Percentiles rank a stretch among this genome's conserved stretches.
phyloP scores from a whole-genome alignment of 2,888 invertebrate species.

The Leptopilina myrica region DNA sequence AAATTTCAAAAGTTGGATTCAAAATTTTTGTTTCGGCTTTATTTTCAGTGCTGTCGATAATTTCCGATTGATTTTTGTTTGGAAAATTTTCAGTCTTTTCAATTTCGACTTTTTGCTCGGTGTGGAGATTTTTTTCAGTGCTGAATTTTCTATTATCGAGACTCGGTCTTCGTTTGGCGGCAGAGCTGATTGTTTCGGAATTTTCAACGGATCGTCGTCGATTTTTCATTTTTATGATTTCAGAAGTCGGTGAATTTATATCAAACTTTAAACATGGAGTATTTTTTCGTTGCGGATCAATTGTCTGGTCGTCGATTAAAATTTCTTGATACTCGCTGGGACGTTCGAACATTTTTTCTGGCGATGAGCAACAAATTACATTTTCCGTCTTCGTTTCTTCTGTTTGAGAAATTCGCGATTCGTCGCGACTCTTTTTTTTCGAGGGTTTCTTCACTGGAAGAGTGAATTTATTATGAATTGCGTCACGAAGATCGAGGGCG shows the following conservation, averaged over 20 bases:
- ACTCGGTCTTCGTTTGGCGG: constrained; percentile 27
- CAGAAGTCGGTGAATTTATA: too few species aligned
- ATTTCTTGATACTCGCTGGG: constrained; percentile 55
- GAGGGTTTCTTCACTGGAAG: constrained; percentile 24
- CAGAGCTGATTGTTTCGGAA: constrained; percentile 45
- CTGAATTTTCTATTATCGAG: constrained; percentile 31
- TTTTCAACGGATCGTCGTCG: neutral
- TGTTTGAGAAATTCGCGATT: neutral
- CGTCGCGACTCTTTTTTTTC: constrained; percentile 31
- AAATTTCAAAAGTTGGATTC: neutral
- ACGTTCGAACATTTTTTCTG: constrained; percentile 37
- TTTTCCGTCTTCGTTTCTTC: neutral
- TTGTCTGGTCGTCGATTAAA: constrained; percentile 54
- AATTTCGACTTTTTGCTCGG: too few species aligned
- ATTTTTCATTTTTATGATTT: neutral
- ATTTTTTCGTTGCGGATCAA: constrained; percentile 41
- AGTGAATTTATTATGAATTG: constrained; percentile 16
- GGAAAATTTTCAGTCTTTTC: neutral
- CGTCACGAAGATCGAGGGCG: neutral
- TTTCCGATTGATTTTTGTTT: neutral
- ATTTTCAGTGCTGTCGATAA: neutral
- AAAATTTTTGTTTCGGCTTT: neutral
- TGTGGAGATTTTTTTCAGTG: neutral
- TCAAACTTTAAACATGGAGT: neutral
- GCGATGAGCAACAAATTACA: constrained; percentile 6